A percentile compares a stretch with the other conserved stretches of the same genome.
Evolutionary conservation across 92 coral and sea anemone genomes (phyloP).

Genomic region (Epizoanthus fatuus): DNA sequence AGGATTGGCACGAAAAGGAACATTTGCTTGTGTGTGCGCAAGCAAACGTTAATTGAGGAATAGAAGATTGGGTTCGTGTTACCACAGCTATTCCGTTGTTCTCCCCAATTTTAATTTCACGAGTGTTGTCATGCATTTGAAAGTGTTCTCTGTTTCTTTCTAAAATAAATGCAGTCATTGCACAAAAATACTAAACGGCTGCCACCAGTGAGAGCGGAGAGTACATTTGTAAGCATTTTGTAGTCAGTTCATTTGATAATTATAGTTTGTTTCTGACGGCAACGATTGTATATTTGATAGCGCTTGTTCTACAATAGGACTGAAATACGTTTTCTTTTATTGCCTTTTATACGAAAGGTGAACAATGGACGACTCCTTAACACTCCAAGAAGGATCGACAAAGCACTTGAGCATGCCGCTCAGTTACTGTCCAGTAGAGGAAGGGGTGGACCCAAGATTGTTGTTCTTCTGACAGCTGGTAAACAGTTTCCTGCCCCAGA

Average conservation of each 20-base stretch:
- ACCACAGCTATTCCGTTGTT: too few species aligned
- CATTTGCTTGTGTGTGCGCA: too few species aligned
- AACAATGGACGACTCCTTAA: conserved; percentile 34
- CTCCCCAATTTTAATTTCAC: too few species aligned
- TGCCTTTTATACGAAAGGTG: conserved; percentile 6
- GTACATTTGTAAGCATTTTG: too few species aligned
- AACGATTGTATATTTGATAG: not conserved
- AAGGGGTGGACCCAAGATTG: conserved; percentile 57
- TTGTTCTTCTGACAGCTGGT: conserved; percentile 76
- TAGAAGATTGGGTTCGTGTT: too few species aligned
- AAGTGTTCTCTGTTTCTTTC: too few species aligned
- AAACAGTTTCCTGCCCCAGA: conserved; percentile 49
- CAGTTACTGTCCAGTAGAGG: conserved; percentile 42
- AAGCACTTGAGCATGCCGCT: conserved; percentile 72
- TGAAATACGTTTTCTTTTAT: not conserved
- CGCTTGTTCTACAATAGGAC: not conserved
- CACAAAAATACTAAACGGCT: too few species aligned
- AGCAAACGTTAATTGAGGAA: too few species aligned
- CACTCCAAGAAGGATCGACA: conserved; percentile 70
- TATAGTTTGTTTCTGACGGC: not conserved
- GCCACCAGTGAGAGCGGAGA: too few species aligned
- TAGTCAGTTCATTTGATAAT: not conserved
- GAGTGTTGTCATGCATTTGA: too few species aligned
- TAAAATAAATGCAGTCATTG: too few species aligned
- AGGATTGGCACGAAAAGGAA: too few species aligned